These are phyloP conservation scores for Harpagifer antarcticus DNA, from an alignment of 2,797 vertebrate genomes.

Conservation along the genomic window DNA sequence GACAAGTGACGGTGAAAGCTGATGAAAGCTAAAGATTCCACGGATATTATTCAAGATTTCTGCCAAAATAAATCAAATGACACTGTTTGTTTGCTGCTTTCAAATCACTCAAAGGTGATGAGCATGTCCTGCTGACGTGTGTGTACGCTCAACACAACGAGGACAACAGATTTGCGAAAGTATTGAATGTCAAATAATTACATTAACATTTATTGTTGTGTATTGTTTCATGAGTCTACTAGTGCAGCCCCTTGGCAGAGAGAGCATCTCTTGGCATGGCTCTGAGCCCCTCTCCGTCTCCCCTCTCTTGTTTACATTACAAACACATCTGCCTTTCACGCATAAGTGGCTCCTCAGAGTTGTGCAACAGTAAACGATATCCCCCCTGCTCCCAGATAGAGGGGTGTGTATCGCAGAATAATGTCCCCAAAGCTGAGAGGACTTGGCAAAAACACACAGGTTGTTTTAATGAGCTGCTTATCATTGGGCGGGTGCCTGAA, in stretches of 20 bases:
- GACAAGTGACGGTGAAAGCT: constrained; percentile 5
- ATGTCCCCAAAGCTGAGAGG: constrained; percentile 66
- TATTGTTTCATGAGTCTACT: constrained; percentile 50
- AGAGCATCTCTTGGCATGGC: constrained; percentile 66
- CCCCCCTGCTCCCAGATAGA: constrained; percentile 64
- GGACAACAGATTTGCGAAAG: background rate
- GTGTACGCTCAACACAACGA: background rate
- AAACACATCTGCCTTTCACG: constrained; percentile 82
- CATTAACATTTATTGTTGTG: constrained; percentile 41
- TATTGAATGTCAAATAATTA: background rate
- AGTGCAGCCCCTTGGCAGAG: constrained; percentile 61
- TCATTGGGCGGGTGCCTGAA: constrained; percentile 46
- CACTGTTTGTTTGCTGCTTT: background rate
- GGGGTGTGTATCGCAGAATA: constrained; percentile 61
- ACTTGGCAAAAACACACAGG: constrained; percentile 66
- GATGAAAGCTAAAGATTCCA: constrained; percentile 1
- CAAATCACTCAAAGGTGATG: background rate
- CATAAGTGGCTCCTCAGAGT: constrained; percentile 75
- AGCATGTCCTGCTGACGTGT: constrained; percentile 4
- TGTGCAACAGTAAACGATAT: constrained; percentile 68
- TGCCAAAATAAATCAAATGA: background rate
- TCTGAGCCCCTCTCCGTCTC: constrained; percentile 56
- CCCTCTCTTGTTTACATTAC: constrained; percentile 77
- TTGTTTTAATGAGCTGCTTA: constrained; percentile 70
- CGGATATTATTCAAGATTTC: background rate